phyloP scores from a whole-genome alignment of 2,113 vertebrate genomes.

The Leiothrix lutea region DNA sequence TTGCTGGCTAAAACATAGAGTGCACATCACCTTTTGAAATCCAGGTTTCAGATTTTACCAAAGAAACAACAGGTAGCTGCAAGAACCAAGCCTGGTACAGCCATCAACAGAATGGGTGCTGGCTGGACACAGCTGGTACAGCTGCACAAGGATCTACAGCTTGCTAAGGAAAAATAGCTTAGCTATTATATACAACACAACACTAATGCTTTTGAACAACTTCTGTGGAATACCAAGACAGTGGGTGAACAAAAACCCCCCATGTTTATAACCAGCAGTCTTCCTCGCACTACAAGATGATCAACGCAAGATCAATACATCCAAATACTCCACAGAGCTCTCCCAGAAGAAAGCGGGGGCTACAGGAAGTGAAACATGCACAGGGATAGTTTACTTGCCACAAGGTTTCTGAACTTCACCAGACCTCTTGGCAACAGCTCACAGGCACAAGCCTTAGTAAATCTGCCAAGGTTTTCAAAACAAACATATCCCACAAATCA shows the following conservation, averaged over 20 bases:
- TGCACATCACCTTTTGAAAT: background rate
- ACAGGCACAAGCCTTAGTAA: background rate
- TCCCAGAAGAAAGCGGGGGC: accelerated
- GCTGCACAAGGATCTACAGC: background rate
- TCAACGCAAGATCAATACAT: accelerated
- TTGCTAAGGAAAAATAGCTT: background rate
- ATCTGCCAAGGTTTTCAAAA: background rate
- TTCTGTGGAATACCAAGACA: background rate
- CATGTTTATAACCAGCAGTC: background rate
- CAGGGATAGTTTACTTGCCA: background rate
- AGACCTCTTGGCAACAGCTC: background rate
- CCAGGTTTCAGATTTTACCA: background rate
- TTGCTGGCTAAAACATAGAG: background rate
- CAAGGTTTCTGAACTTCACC: background rate
- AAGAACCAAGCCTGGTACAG: background rate
- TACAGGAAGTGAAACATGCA: background rate
- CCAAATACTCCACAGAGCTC: background rate
- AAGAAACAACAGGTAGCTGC: background rate
- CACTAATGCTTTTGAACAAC: background rate
- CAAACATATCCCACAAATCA: background rate
- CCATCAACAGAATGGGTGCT: background rate
- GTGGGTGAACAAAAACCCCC: accelerated
- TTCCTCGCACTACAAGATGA: accelerated
- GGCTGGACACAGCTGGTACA: background rate
- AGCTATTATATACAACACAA: accelerated